phyloP scores from a whole-genome alignment of 2,888 invertebrate species.

The Aspidapion aeneum region DNA sequence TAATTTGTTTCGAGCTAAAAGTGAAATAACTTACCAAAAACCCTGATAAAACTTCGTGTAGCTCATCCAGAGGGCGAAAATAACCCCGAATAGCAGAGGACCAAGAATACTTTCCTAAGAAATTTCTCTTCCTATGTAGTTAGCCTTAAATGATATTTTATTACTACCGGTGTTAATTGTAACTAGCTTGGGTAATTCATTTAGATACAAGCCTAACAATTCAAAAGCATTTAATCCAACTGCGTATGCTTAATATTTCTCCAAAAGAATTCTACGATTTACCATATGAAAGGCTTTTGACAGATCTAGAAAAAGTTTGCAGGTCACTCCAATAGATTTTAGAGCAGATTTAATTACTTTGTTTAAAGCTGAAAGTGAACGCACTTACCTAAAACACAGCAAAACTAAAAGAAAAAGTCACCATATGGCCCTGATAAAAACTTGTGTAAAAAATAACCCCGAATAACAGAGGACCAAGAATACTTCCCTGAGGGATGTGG shows the following conservation, averaged over 20 bases:
- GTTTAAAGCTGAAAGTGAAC: slow-evolving; percentile 28
- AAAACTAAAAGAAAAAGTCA: slow-evolving; percentile 68
- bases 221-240: too few species aligned
- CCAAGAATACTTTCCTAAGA: too few species aligned
- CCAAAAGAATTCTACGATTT: too few species aligned
- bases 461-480: slow-evolving; percentile 63
- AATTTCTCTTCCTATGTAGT: too few species aligned
- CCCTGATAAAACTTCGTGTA: slow-evolving; percentile 68
- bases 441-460: slow-evolving; percentile 66
- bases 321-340: too few species aligned
- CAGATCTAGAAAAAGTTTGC: neutral
- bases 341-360: neutral
- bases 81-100: slow-evolving; percentile 61
- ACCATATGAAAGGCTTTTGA: neutral
- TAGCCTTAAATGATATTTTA: too few species aligned
- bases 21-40: slow-evolving; percentile 69
- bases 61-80: slow-evolving; percentile 66
- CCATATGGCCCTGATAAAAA: slow-evolving; percentile 64
- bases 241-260: too few species aligned
- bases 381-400: slow-evolving; percentile 61
- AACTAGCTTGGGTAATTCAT: too few species aligned
- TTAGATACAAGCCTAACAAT: too few species aligned
- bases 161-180: too few species aligned
- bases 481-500: too few species aligned
- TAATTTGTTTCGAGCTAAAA: too few species aligned